phyloP scores from a whole-genome alignment of 2,797 vertebrate species.

The Lepus townsendii region DNA sequence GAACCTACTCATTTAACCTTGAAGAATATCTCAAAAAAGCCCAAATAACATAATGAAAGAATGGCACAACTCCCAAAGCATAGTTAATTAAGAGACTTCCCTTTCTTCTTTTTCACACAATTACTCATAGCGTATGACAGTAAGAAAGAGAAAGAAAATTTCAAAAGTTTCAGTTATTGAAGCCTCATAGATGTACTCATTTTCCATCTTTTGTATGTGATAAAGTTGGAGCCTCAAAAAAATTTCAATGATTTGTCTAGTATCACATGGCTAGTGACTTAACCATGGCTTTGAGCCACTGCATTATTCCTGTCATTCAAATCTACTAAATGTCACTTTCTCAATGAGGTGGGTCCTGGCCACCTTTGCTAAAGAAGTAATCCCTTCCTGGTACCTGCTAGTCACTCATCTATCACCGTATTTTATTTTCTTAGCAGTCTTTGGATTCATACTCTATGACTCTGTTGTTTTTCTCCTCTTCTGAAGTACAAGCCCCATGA shows the following conservation, averaged over 20 bases:
- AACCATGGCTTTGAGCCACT: not conserved
- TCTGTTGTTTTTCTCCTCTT: not conserved
- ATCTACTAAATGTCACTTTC: not conserved
- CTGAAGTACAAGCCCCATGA: not conserved
- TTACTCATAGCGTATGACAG: not conserved
- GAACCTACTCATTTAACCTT: conserved; percentile 21
- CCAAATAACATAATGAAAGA: not conserved
- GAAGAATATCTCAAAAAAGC: conserved; percentile 23
- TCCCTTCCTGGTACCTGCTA: not conserved
- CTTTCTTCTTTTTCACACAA: not conserved
- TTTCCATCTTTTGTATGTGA: not conserved
- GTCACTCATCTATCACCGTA: not conserved
- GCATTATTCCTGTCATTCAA: not conserved
- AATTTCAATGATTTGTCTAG: not conserved
- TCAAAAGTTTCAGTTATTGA: not conserved
- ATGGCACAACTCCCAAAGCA: not conserved
- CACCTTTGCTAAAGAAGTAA: not conserved
- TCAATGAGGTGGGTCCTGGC: not conserved
- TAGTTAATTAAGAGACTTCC: not conserved
- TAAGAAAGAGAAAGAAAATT: conserved; percentile 4
- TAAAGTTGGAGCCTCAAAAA: not conserved
- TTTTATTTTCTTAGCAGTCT: not conserved
- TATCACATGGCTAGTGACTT: not conserved
- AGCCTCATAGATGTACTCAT: not conserved
- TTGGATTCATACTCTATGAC: not conserved